Conservation (phyloP, 2,113 vertebrate species). For the Ameiurus melas region DNA sequence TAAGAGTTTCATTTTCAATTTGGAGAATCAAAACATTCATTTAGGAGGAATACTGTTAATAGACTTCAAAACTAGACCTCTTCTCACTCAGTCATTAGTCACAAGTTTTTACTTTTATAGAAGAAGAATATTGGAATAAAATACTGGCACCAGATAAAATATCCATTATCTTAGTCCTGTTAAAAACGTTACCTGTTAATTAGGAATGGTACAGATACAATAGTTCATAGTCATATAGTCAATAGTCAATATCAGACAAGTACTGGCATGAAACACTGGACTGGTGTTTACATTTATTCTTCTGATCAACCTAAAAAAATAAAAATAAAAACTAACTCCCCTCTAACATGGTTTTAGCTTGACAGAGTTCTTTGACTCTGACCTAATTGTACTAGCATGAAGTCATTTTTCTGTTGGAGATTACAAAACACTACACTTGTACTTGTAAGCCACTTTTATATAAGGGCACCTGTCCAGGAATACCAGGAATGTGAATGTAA, state of each 20-base stretch:
- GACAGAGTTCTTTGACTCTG: neutral
- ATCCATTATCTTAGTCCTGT: neutral
- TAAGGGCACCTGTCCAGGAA: neutral
- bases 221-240: too few species aligned
- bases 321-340: neutral
- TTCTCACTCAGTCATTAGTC: neutral
- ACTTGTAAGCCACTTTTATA: neutral
- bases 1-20: conserved; percentile 47
- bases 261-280: neutral
- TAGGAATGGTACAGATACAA: neutral
- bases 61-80: neutral
- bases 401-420: neutral
- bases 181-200: neutral
- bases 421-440: neutral
- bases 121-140: neutral
- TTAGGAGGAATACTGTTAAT: neutral
- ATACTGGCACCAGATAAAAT: neutral
- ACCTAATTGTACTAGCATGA: neutral
- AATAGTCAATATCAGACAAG: neutral
- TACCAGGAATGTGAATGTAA: neutral
- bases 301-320: too few species aligned
- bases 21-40: neutral
- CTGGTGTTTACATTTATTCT: neutral
- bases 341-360: neutral
- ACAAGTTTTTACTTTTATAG: too few species aligned